phyloP scores from a whole-genome alignment of 2,113 vertebrate species.

The Otus sunia region DNA sequence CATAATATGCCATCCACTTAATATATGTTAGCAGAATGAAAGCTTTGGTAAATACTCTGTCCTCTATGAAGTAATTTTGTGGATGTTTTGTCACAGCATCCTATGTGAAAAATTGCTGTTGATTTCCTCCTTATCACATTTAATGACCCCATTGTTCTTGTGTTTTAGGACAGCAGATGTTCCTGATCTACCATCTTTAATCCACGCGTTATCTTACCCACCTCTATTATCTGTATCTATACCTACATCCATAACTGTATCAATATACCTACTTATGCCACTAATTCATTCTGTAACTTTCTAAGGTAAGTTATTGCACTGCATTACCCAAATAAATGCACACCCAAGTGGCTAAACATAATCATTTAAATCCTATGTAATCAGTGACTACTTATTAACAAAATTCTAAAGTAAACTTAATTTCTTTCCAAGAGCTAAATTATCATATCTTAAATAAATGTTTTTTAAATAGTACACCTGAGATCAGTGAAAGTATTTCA shows the following conservation, averaged over 20 bases:
- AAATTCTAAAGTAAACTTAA: neutral
- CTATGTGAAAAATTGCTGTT: neutral
- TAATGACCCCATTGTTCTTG: neutral
- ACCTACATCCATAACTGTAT: neutral
- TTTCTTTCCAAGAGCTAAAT: neutral
- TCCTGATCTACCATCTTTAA: neutral
- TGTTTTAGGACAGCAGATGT: neutral
- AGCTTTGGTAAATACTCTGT: neutral
- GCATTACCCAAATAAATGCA: neutral
- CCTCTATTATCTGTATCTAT: neutral
- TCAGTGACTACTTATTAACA: neutral
- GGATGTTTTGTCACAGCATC: neutral
- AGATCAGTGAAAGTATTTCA: neutral
- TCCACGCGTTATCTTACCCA: accelerated
- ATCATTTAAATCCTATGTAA: neutral
- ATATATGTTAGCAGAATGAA: neutral
- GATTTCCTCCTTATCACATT: neutral
- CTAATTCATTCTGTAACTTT: neutral
- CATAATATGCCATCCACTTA: neutral
- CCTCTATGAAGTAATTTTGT: neutral
- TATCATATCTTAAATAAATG: neutral
- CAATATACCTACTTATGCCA: neutral
- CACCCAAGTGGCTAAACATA: neutral
- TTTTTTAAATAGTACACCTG: neutral
- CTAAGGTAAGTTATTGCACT: neutral